phyloP scores from a whole-genome alignment of 2,113 vertebrate genomes.

The Nothoprocta pentlandii region DNA sequence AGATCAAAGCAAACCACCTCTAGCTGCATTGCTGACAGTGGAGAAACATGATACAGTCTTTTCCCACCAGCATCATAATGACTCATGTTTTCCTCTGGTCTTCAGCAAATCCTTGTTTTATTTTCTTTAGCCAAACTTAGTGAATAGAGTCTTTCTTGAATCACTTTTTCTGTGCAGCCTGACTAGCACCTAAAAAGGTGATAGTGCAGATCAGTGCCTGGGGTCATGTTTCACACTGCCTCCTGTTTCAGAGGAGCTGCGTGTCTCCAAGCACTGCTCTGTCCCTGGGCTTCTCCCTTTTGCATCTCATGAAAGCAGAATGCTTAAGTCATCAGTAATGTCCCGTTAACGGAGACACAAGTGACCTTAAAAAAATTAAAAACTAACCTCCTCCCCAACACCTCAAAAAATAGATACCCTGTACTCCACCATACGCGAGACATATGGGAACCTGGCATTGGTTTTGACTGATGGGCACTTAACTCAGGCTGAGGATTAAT shows the following conservation, averaged over 20 bases:
- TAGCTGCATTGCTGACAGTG: slow-evolving; percentile 25
- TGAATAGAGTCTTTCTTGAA: not conserved
- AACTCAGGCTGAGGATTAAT: not conserved
- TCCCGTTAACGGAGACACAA: not conserved
- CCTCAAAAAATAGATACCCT: not conserved
- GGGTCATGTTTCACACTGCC: not conserved
- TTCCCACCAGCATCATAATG: slow-evolving; percentile 49
- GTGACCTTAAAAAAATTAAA: not conserved
- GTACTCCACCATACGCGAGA: not conserved
- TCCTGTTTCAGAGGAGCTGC: not conserved
- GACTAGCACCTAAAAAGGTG: not conserved
- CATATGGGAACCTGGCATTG: not conserved
- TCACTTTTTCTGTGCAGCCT: not conserved
- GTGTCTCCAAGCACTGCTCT: not conserved
- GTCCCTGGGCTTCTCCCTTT: not conserved
- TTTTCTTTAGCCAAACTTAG: slow-evolving; percentile 36
- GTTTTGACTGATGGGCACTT: not conserved
- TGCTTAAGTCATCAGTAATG: not conserved
- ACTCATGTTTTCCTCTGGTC: slow-evolving; percentile 62
- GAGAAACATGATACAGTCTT: slow-evolving; percentile 22
- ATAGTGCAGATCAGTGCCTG: not conserved
- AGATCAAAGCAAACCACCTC: slow-evolving; percentile 1
- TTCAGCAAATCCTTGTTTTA: slow-evolving; percentile 26
- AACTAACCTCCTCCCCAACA: not conserved
- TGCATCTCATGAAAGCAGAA: not conserved